Base-by-base conservation (phyloP, 23 tunicate genomes). In the Clavelina lepadiformis region DNA sequence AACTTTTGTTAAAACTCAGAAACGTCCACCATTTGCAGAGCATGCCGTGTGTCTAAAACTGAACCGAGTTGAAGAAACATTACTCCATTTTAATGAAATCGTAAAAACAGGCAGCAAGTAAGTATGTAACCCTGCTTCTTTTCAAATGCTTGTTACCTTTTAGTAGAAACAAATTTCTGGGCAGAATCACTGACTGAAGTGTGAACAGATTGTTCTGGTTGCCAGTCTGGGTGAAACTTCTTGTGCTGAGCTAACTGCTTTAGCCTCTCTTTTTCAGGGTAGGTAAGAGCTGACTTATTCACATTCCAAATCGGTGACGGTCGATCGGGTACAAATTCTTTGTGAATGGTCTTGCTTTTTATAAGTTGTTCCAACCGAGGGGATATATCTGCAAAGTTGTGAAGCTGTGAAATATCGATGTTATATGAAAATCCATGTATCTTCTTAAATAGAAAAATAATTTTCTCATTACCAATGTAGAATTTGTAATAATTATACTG, bases 291-390 rank as follows among this genome's bases (percentile, higher is more conserved):
- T 8, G 66, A 69, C 0, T 30, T 45, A 0, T 72, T 35, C n/a
- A 87, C 96, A 51, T 54, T 26, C 79, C 96, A 68, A 28, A 66
- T 74, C 4, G 96, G 72, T 3, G 72, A 38, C 6, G 77, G 77
- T 23, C 73, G 67, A 33, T 87, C 96, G 6, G 96, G 87, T 11
- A 22, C 55, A 31, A 87, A 87, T 2, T 66, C 87, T 13, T 33
- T 67, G 77, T 73, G 96, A 31, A 46, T 46, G 51, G 19, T 7
- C 51, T 87, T 87, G 38, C 77, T 31, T 50, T 73, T 79, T 18
- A 68, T 78, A n/a, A 87, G 65, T 50, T 87, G 68, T 33, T 73
- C 24, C 35, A 57, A 61, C 7, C 96, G 63, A 24, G 56, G 58
- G 30, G 77, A 35, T 0, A 86, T 27, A 37, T 24, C 95, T 86